These are phyloP conservation scores for Fundulus diaphanus DNA, from an alignment of 2,797 vertebrate species.

Conservation along the genomic window DNA sequence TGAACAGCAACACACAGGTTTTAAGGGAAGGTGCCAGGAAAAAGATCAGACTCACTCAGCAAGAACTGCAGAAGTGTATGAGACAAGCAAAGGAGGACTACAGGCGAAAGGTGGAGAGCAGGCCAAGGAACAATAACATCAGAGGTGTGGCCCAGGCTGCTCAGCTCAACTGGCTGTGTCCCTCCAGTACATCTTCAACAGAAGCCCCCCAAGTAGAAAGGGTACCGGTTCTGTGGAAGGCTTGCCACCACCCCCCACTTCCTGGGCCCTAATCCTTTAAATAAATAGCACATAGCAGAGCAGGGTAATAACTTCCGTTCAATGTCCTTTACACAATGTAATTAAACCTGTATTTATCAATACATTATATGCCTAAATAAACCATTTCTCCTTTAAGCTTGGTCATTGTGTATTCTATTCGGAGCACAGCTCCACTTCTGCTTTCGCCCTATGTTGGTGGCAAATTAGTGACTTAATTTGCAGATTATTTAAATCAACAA, in stretches of 20 bases:
- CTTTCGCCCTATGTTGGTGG: neutral
- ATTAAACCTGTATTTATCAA: neutral
- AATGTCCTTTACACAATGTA: neutral
- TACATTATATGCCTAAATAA: neutral
- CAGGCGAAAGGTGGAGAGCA: too few relatives aligned
- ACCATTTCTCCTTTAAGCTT: neutral
- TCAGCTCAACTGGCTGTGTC: too few relatives aligned
- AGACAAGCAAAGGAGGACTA: too few relatives aligned
- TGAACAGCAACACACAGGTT: too few relatives aligned
- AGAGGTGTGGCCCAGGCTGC: too few relatives aligned
- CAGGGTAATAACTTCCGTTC: neutral
- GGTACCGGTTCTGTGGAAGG: too few relatives aligned
- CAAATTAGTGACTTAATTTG: neutral
- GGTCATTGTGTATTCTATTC: neutral
- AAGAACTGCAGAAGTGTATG: too few relatives aligned
- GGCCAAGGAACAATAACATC: too few relatives aligned
- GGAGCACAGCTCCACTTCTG: neutral
- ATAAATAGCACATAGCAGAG: constrained; percentile 26
- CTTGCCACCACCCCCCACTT: constrained; percentile 36
- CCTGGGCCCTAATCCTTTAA: constrained; percentile 52
- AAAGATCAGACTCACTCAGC: too few relatives aligned
- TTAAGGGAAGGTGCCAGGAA: too few relatives aligned
- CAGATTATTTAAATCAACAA: constrained; percentile 1
- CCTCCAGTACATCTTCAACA: too few relatives aligned
- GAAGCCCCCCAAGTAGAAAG: too few relatives aligned